Evolutionary conservation across 2,113 vertebrate species (phyloP), one percentile per base, ranked within the genome.

Genomic region (Mesembrinibis cayennensis): DNA sequence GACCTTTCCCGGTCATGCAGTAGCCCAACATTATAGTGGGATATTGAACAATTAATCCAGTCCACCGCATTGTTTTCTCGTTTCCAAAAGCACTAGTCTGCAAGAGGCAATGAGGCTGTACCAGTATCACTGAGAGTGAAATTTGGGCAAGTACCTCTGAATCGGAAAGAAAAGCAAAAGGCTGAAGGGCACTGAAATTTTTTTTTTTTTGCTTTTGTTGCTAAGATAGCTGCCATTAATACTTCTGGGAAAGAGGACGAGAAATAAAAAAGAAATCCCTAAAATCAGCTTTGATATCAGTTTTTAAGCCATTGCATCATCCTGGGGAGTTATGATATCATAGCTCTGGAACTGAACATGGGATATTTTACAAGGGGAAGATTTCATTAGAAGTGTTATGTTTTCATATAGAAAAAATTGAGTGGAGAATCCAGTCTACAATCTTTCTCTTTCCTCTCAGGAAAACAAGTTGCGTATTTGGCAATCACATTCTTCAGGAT

Each of bases 401-500:
- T 87, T 94, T 92, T 91, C 65, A 73, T 53, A 45, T 12, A 56
- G 44, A 53, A 87, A 82, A 90, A 73, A 65, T 1, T 52, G 30
- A 36, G 40, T 32, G 3, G 40, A 79, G 13, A 29, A 50, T 76
- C 53, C 38, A 67, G 45, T 55, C 61, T 90, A 19, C 70, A 85
- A 78, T 91, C 67, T 88, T 89, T 82, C 67, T 80, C 40, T 89
- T 76, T 61, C 45, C 83, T 95, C 77, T 83, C 50, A 93, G 69
- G 74, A 95, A 93, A 61, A 91, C 70, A 72, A 79, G 49, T 49
- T 70, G 30, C 13, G 36, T 87, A 92, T 83, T 92, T 89, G 73
- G 92, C 50, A 90, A 95, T 97, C 88, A 81, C 59, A 56, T 65
- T 95, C 81, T 83, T 95, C 86, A 94, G 95, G 40, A 94, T 89